Percentiles rank a stretch among this genome's conserved stretches.
Conservation (phyloP, 2,797 vertebrate genomes). For the Hapalemur alaotrensis region DNA sequence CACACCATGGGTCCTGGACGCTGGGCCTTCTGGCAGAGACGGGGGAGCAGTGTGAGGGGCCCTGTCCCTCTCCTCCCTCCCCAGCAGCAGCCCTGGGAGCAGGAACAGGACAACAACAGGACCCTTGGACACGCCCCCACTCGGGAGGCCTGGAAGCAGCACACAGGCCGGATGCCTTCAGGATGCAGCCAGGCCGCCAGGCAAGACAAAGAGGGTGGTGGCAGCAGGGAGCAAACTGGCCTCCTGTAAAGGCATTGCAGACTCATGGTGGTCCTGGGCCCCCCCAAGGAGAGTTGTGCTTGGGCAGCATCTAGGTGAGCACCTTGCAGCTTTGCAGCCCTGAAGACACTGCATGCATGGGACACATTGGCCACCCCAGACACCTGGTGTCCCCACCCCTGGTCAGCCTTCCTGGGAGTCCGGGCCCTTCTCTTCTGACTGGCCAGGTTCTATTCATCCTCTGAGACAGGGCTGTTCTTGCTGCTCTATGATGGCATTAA, state of each 20-base stretch:
- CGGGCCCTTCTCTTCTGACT: background rate
- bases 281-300: too few relatives aligned
- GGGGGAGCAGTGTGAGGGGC: fast-evolving
- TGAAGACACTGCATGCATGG: fast-evolving
- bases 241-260: background rate
- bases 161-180: too few relatives aligned
- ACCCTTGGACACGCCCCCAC: background rate
- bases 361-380: fast-evolving
- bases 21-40: background rate
- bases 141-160: background rate
- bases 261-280: background rate
- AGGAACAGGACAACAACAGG: background rate
- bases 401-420: too few relatives aligned
- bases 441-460: background rate
- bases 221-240: background rate
- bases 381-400: fast-evolving
- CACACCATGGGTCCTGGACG: background rate
- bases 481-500: fast-evolving
- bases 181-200: background rate
- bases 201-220: background rate
- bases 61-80: background rate
- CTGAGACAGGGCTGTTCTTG: too few relatives aligned
- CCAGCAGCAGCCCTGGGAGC: background rate
- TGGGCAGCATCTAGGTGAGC: background rate
- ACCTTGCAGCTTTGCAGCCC: fast-evolving